These are phyloP conservation scores for Choloepus hoffmanni DNA, from an alignment of 2,113 vertebrate genomes.

Conservation along the genomic window DNA sequence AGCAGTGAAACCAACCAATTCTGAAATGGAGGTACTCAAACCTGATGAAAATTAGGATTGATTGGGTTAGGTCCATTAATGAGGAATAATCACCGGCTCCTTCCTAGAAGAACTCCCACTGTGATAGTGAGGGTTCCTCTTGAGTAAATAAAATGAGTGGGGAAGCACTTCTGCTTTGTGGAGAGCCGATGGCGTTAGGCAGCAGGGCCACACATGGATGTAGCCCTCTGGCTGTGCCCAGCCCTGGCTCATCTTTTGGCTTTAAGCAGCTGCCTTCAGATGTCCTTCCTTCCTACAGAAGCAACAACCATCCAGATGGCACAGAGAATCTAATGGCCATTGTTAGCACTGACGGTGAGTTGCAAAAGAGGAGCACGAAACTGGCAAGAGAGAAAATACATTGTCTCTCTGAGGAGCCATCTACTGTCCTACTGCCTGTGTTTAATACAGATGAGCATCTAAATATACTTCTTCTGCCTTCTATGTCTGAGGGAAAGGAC, in stretches of 20 bases:
- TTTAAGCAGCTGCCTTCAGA: conserved; percentile 12
- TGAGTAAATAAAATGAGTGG: neutral
- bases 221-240: neutral
- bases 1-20: neutral
- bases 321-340: conserved; percentile 10
- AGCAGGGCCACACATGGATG: neutral
- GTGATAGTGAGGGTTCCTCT: neutral
- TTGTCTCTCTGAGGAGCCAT: conserved; percentile 10
- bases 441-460: neutral
- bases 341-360: conserved; percentile 4
- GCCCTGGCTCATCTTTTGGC: neutral
- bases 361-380: conserved; percentile 29
- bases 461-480: neutral
- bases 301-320: conserved; percentile 61
- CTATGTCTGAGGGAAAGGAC: neutral
- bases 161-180: neutral
- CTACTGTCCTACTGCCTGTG: conserved; percentile 20
- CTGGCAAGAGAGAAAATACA: neutral
- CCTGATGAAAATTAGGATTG: conserved; percentile 16
- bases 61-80: neutral
- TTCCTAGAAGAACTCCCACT: neutral
- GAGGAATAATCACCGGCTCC: neutral
- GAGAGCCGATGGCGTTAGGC: neutral
- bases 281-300: neutral
- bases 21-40: conserved; percentile 26